Evolutionary conservation across 2,113 vertebrate species (phyloP), one percentile per base, ranked within the genome.

Genomic region (Tapirus terrestris): DNA sequence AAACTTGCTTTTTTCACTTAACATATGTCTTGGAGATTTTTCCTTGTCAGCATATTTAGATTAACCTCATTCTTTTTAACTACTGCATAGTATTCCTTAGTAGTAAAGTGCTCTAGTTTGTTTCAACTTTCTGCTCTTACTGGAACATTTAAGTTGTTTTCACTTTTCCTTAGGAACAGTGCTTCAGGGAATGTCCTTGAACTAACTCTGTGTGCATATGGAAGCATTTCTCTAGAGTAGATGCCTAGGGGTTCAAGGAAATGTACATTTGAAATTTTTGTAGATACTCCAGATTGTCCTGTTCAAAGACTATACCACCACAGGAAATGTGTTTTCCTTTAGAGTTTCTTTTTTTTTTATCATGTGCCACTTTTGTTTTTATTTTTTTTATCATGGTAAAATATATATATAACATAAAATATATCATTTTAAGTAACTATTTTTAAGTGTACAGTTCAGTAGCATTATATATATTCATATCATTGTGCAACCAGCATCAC

Each of bases 61-160:
- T 94, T 31, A 96, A 65, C 18, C 31, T 56, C 60, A 67, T 79
- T 89, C 39, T 67, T 94, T 92, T 96, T 80, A 80, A 81, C 73
- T 82, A 61, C 4, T 75, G 11, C 60, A 63, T 82, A 60, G 43
- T 82, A 63, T 96, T 95, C 51, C 65, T 97, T 89, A 81, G 8
- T 60, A 60, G 70, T 80, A 60, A 85, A 80, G 29, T 68, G 23
- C 6, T 33, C 48, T 70, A 16, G 12, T 90, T 77, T 73, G 29
- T 84, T 97, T 97, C 85, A 73, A 61, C 21, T 96, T 89, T 94
- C 33, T 97, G 53, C 33, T 72, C 25, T 76, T 86, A 70, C 58
- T 77, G 65, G 27, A 83, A 68, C 31, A 92, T 89, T 83, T 43
- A 79, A 51, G 17, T 84, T 72, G 58, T 56, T 92, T 94, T 95